These are phyloP conservation scores for Molorchus minor DNA, from an alignment of 2,888 invertebrate species.

Conservation along the genomic window DNA sequence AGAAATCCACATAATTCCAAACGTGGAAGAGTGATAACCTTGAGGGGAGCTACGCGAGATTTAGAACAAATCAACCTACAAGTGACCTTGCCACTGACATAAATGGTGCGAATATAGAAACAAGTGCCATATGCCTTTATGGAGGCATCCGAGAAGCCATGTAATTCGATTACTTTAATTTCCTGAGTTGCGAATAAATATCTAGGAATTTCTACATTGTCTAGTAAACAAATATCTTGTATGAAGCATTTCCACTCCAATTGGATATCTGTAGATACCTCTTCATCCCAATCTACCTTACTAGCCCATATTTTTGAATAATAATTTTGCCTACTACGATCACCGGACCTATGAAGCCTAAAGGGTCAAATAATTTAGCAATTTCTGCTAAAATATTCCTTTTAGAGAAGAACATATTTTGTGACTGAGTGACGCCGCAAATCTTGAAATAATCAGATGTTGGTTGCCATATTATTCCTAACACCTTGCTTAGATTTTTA, in stretches of 20 bases:
- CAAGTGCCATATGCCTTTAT: neutral
- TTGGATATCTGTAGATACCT: neutral
- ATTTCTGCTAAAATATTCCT: constrained; percentile 6
- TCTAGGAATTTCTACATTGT: neutral
- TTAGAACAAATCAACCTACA: constrained; percentile 6
- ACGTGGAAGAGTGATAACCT: constrained; percentile 26
- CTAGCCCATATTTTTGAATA: constrained; percentile 4
- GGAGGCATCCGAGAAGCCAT: constrained; percentile 5
- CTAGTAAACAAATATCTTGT: neutral
- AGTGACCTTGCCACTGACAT: neutral
- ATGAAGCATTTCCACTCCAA: neutral
- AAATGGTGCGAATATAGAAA: neutral
- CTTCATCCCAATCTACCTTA: neutral
- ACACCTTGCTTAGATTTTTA: neutral
- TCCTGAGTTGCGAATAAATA: neutral
- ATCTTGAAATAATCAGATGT: neutral
- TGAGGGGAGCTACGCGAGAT: constrained; percentile 23
- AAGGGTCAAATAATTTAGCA: constrained; percentile 15
- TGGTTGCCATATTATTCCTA: neutral
- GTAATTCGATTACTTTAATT: neutral
- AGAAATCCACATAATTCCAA: constrained; percentile 29
- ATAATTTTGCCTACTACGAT: constrained; percentile 6
- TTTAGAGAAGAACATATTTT: neutral
- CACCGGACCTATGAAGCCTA: constrained; percentile 10
- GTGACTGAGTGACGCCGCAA: neutral